Evolutionary conservation across 2,113 vertebrate species (phyloP).

Genomic region (Perca schrenkii): DNA sequence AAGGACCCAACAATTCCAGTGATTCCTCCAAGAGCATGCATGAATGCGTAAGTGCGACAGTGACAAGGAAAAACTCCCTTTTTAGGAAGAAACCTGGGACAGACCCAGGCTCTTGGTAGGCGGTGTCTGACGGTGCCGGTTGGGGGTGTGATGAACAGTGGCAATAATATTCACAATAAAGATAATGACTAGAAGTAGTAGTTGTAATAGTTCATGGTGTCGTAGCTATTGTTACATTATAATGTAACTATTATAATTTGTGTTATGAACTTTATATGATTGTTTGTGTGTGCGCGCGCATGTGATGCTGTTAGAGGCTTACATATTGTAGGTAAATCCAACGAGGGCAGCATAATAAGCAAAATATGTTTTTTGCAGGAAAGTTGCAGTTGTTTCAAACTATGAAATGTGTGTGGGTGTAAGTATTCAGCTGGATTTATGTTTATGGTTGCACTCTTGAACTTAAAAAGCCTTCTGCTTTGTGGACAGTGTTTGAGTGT

Average conservation of each 20-base stretch:
- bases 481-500: constrained; percentile 15
- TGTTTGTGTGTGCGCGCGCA: background rate
- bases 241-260: background rate
- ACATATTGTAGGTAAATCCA: background rate
- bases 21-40: too few relatives aligned
- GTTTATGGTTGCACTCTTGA: background rate
- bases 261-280: background rate
- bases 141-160: too few relatives aligned
- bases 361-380: background rate
- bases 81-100: too few relatives aligned
- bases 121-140: too few relatives aligned
- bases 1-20: too few relatives aligned
- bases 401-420: background rate
- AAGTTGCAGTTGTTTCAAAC: background rate
- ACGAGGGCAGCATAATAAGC: background rate
- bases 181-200: too few relatives aligned
- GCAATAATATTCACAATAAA: too few relatives aligned
- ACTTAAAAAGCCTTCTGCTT: constrained; percentile 1
- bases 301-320: background rate
- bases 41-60: too few relatives aligned
- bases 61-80: too few relatives aligned
- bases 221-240: too few relatives aligned
- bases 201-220: too few relatives aligned
- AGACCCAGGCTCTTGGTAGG: too few relatives aligned
- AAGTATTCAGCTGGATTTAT: background rate